phyloP scores from a whole-genome alignment of 2,888 invertebrate genomes.

The Lochmaea crataegi region DNA sequence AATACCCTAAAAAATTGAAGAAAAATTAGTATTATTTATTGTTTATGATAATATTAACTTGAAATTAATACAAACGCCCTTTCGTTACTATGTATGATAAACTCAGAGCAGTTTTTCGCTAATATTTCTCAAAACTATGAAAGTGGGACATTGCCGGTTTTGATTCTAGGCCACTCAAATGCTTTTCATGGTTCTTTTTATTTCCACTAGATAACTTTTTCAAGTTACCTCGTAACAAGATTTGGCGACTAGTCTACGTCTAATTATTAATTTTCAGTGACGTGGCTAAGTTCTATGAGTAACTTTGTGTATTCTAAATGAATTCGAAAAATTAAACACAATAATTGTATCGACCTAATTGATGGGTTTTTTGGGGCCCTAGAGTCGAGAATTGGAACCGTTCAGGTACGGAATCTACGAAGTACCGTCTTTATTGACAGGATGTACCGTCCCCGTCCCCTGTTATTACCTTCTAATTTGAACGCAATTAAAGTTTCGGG shows the following conservation, averaged over 20 bases:
- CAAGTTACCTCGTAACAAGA: constrained; percentile 41
- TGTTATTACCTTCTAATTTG: constrained; percentile 65
- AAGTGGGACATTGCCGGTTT: no score
- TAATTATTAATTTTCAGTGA: constrained; percentile 49
- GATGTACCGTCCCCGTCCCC: constrained; percentile 53
- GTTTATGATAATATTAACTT: no score
- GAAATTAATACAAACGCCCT: no score
- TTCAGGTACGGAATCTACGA: constrained; percentile 22
- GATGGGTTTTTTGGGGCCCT: constrained; percentile 46
- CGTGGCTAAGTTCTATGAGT: constrained; percentile 50
- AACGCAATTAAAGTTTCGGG: constrained; percentile 63
- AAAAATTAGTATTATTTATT: no score
- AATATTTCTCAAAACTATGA: no score
- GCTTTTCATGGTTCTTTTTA: no score
- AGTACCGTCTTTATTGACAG: constrained; percentile 45
- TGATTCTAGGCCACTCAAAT: no score
- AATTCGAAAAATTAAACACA: constrained; percentile 61
- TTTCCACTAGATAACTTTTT: neutral
- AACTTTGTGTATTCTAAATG: constrained; percentile 57
- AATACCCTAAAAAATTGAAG: no score
- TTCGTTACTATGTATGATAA: no score
- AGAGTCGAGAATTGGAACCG: constrained; percentile 48
- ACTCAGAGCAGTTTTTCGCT: no score
- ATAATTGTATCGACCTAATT: constrained; percentile 62
- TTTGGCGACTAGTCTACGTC: constrained; percentile 50